Conservation (phyloP, 2,113 vertebrate genomes). For the Sapayoa aenigma region DNA sequence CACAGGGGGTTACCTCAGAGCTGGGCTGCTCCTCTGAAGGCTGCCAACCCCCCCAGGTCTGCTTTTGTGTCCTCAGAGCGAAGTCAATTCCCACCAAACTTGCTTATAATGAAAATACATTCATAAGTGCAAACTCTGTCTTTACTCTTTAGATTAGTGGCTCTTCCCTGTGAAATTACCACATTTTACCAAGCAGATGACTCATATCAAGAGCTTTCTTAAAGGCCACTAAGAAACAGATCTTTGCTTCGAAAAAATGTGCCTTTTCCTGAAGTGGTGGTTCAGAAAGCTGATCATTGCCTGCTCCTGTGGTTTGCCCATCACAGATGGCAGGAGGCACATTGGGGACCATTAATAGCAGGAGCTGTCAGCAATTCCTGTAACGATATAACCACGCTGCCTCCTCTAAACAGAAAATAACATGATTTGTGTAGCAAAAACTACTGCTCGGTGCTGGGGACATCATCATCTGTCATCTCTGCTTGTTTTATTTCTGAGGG, state of each 20-base stretch:
- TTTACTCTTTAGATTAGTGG: not conserved
- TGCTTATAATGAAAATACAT: not conserved
- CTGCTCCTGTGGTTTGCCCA: not conserved
- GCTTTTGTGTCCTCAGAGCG: not conserved
- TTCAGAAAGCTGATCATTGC: not conserved
- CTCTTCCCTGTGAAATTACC: not conserved
- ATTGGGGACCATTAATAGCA: conserved; percentile 39
- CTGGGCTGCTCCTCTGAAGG: not conserved
- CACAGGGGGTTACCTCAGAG: not conserved
- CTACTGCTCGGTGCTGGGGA: conserved; percentile 21
- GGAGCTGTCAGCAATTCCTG: conserved; percentile 44
- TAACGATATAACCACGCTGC: conserved; percentile 4
- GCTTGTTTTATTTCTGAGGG: not conserved
- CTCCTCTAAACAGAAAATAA: conserved; percentile 30
- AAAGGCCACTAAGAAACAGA: not conserved
- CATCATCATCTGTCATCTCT: conserved; percentile 26
- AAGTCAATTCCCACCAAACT: not conserved
- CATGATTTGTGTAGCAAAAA: conserved; percentile 22
- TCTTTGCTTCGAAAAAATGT: not conserved
- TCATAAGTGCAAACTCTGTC: not conserved
- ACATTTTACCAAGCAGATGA: not conserved
- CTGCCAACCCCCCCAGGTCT: not conserved
- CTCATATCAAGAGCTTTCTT: not conserved
- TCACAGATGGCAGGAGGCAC: conserved; percentile 42
- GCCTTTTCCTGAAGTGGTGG: not conserved